Evolutionary conservation across 1,140 invertebrate genomes (phyloP).

Genomic region (Hyles vespertilio): DNA sequence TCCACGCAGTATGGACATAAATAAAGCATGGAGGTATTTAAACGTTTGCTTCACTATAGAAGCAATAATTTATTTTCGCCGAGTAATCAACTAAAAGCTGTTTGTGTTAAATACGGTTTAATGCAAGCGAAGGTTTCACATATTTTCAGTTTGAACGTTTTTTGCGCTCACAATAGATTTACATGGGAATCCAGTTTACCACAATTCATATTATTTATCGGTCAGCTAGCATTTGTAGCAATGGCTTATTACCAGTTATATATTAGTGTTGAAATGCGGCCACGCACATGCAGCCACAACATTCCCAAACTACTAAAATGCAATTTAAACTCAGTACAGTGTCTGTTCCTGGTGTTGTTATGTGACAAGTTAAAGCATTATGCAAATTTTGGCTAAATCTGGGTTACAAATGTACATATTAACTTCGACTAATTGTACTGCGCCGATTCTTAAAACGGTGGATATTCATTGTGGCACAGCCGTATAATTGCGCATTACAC

Average conservation of each 20-base stretch:
- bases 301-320: slow-evolving; percentile 44
- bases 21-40: too few species aligned
- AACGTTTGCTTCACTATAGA: too few species aligned
- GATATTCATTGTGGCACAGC: too few species aligned
- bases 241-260: slow-evolving; percentile 31
- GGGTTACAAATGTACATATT: slow-evolving; percentile 30
- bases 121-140: too few species aligned
- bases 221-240: slow-evolving; percentile 8
- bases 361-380: slow-evolving; percentile 59
- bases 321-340: slow-evolving; percentile 50
- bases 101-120: too few species aligned
- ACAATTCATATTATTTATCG: neutral
- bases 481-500: too few species aligned
- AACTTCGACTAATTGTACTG: slow-evolving; percentile 16
- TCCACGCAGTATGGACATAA: too few species aligned
- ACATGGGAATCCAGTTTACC: too few species aligned
- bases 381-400: slow-evolving; percentile 41
- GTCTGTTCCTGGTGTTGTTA: slow-evolving; percentile 39
- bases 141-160: too few species aligned
- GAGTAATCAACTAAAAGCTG: too few species aligned
- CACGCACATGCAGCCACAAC: slow-evolving; percentile 29
- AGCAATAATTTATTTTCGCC: too few species aligned
- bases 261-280: slow-evolving; percentile 38
- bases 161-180: too few species aligned
- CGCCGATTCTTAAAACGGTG: slow-evolving; percentile 12